Percentiles rank a stretch among this genome's conserved stretches.
These are phyloP conservation scores for Dendrophyllia cribrosa DNA, from an alignment of 64 coral and sea anemone genomes.

Conservation along the genomic window DNA sequence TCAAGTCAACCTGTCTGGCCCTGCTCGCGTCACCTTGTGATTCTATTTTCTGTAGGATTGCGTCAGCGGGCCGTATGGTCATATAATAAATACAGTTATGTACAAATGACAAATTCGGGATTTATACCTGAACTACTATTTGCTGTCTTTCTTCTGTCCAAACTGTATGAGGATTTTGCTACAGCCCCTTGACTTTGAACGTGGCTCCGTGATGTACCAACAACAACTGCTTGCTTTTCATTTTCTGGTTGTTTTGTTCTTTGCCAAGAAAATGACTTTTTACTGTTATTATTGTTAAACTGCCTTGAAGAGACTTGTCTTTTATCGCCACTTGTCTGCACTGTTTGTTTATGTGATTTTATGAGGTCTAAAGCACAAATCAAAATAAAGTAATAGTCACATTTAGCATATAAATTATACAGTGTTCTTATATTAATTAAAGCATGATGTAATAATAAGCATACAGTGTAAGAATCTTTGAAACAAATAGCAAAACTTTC, in stretches of 20 bases:
- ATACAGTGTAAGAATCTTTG: too few species aligned
- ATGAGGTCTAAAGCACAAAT: constrained; percentile 55
- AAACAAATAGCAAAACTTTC: too few species aligned
- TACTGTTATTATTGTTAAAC: not conserved
- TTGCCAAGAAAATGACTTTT: constrained; percentile 35
- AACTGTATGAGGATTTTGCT: constrained; percentile 15
- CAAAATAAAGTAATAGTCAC: not conserved
- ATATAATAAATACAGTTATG: too few species aligned
- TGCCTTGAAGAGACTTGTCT: not conserved
- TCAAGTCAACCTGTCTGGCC: too few species aligned
- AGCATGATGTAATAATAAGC: too few species aligned
- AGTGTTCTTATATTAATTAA: too few species aligned
- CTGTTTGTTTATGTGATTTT: constrained; percentile 51
- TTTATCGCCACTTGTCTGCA: not conserved
- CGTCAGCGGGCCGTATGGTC: too few species aligned
- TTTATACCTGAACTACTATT: not conserved
- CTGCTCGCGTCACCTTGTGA: too few species aligned
- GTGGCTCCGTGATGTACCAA: not conserved
- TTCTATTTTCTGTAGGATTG: too few species aligned
- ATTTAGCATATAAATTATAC: not conserved
- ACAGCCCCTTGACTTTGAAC: not conserved
- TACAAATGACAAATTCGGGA: not conserved
- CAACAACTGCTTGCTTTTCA: not conserved
- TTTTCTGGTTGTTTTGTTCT: not conserved
- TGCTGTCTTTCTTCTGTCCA: not conserved